Percentiles rank a stretch among this genome's conserved stretches.
Evolutionary conservation across 2,888 invertebrate genomes (phyloP).

Genomic region (Sipha maydis): DNA sequence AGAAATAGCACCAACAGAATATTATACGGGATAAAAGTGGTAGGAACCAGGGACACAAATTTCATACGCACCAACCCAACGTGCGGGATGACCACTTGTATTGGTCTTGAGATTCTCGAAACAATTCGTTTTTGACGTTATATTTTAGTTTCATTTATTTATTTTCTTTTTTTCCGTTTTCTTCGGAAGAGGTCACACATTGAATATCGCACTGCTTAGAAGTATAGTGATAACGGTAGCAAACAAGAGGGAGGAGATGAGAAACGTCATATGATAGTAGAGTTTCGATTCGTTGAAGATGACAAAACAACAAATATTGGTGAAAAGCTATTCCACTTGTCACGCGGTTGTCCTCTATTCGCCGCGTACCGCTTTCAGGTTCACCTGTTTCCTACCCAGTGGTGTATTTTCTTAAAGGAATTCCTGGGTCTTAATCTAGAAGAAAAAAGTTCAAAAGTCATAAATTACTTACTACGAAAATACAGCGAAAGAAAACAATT

Average conservation of each 20-base stretch:
- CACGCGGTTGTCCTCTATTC: background rate
- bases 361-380: no score
- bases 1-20: background rate
- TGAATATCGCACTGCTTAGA: background rate
- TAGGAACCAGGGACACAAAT: background rate
- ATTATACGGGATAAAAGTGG: background rate
- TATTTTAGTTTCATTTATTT: background rate
- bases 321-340: background rate
- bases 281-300: background rate
- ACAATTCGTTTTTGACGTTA: background rate
- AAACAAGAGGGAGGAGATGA: background rate
- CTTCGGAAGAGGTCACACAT: background rate
- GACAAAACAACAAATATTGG: slow-evolving; percentile 8
- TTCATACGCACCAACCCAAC: no score
- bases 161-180: background rate
- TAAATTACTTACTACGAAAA: no score
- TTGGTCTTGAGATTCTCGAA: background rate
- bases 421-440: no score
- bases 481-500: no score
- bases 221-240: background rate
- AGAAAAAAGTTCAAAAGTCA: no score
- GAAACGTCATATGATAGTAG: background rate
- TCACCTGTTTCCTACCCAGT: no score
- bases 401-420: no score
- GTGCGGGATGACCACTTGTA: background rate